A percentile compares a stretch with the other conserved stretches of the same genome.
Evolutionary conservation across 2,888 invertebrate species (phyloP).

Genomic region (Sminthurinus aureus): DNA sequence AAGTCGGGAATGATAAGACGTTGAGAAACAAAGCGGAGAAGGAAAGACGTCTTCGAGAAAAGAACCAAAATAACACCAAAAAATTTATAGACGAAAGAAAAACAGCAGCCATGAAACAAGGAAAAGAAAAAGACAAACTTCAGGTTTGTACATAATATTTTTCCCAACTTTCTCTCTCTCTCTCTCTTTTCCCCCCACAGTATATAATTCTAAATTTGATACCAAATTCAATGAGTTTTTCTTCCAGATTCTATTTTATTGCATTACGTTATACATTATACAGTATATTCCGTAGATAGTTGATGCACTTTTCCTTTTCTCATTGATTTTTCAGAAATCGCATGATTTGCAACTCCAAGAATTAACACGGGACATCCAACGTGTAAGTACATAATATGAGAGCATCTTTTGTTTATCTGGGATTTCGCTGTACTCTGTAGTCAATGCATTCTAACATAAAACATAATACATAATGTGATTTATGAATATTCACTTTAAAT

Average conservation of each 20-base stretch:
- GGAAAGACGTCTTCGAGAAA: slow-evolving; percentile 90
- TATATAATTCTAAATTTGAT: no score
- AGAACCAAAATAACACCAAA: slow-evolving; percentile 97
- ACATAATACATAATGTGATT: neutral
- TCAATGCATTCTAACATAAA: no score
- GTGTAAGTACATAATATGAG: slow-evolving; percentile 68
- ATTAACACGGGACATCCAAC: slow-evolving; percentile 84
- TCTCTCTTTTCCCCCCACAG: no score
- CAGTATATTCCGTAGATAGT: no score
- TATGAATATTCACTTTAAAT: neutral
- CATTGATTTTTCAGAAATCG: slow-evolving; percentile 68
- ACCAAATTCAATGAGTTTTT: no score
- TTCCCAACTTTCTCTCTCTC: no score
- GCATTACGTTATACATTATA: no score
- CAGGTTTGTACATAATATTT: slow-evolving; percentile 61
- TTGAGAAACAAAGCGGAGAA: slow-evolving; percentile 96
- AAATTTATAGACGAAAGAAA: slow-evolving; percentile 96
- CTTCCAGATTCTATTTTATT: no score
- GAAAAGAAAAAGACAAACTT: slow-evolving; percentile 89
- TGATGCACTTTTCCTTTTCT: no score
- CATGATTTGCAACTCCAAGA: slow-evolving; percentile 94
- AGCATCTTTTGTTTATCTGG: no score
- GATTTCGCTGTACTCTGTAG: neutral
- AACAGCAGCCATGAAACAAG: slow-evolving; percentile 85
- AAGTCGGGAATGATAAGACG: slow-evolving; percentile 94